A percentile compares a stretch with the other conserved stretches of the same genome.
Conservation (phyloP, 2,797 vertebrate species). For the Betta splendens region DNA sequence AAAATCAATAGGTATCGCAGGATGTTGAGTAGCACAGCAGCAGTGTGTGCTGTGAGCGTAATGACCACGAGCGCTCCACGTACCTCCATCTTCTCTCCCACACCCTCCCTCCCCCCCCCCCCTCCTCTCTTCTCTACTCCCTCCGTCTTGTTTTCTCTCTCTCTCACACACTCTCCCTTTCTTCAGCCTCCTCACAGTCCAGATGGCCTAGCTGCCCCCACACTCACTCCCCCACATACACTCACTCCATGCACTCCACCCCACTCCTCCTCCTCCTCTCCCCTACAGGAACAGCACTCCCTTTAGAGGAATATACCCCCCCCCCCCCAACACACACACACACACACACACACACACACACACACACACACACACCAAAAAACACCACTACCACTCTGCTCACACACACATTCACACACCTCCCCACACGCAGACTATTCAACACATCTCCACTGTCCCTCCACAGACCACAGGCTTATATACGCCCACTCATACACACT, state of each 20-base stretch:
- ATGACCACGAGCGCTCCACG: slow-evolving; percentile 38
- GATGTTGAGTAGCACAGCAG: slow-evolving; percentile 18
- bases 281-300: slow-evolving; percentile 68
- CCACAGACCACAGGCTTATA: slow-evolving; percentile 63
- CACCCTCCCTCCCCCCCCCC: slow-evolving; percentile 32
- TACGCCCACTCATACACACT: slow-evolving; percentile 57
- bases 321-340: background rate
- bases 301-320: slow-evolving; percentile 55
- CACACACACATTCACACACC: slow-evolving; percentile 21
- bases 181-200: slow-evolving; percentile 78
- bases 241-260: slow-evolving; percentile 64
- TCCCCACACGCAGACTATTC: slow-evolving; percentile 30
- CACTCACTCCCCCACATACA: slow-evolving; percentile 74
- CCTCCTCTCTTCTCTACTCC: slow-evolving; percentile 45
- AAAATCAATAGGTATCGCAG: slow-evolving; percentile 42
- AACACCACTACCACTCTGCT: slow-evolving; percentile 31
- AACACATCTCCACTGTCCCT: slow-evolving; percentile 55
- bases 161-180: slow-evolving; percentile 54
- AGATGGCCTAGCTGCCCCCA: slow-evolving; percentile 81
- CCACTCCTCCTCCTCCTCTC: slow-evolving; percentile 54
- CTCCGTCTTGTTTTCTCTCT: slow-evolving; percentile 32
- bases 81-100: slow-evolving; percentile 47
- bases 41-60: slow-evolving; percentile 24
- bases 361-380: background rate
- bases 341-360: too few relatives aligned